Evolutionary conservation across 2,888 invertebrate genomes (phyloP).

Genomic region (Alloplasta piceator): DNA sequence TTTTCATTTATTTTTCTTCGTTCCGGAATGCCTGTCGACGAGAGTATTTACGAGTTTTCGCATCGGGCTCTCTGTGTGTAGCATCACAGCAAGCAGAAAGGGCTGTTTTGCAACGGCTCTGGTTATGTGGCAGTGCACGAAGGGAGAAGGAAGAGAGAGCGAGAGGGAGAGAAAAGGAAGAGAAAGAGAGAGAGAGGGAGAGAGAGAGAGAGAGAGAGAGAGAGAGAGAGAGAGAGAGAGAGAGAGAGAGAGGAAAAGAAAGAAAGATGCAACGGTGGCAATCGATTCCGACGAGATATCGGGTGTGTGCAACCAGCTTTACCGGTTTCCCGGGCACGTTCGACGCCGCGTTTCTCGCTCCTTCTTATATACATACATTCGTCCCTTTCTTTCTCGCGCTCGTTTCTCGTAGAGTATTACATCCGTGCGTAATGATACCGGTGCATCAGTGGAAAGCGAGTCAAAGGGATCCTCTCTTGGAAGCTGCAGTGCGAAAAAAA

Average conservation of each 20-base stretch:
- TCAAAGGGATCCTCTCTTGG: constrained; percentile 57
- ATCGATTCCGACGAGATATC: constrained; percentile 75
- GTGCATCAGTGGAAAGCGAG: constrained; percentile 58
- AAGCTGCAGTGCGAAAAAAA: constrained; percentile 29
- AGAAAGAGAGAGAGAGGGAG: background rate
- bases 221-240: background rate
- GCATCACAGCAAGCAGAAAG: constrained; percentile 26
- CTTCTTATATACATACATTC: constrained; percentile 11
- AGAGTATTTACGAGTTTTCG: constrained; percentile 70
- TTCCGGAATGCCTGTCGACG: constrained; percentile 45
- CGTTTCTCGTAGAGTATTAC: constrained; percentile 53
- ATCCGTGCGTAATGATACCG: constrained; percentile 67
- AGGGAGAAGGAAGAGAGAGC: background rate
- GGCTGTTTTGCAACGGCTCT: constrained; percentile 39
- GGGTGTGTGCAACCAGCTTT: constrained; percentile 67
- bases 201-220: constrained; percentile 12
- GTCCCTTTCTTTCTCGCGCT: constrained; percentile 55
- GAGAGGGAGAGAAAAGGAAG: background rate
- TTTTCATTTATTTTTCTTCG: constrained; percentile 44
- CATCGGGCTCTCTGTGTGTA: constrained; percentile 47
- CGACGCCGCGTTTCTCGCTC: constrained; percentile 44
- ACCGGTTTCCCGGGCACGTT: constrained; percentile 72
- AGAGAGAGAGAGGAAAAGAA: too few species aligned
- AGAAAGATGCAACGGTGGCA: constrained; percentile 63
- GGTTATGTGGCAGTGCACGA: constrained; percentile 13